These are phyloP conservation scores for Emydocephalus ijimae DNA, from an alignment of 2,113 vertebrate species.

Conservation along the genomic window DNA sequence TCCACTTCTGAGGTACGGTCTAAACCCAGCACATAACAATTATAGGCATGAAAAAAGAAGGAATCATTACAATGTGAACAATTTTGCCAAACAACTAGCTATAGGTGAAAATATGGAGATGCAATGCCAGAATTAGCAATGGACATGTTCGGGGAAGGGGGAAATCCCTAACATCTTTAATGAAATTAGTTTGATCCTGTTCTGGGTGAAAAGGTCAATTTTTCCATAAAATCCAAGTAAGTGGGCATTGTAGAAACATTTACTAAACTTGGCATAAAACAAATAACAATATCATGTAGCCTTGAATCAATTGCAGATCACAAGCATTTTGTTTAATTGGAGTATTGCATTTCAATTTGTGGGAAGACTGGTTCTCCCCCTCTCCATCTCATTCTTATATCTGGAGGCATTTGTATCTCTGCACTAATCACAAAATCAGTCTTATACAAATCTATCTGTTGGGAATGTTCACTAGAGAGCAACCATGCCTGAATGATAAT, in stretches of 20 bases:
- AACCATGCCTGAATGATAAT: conserved; percentile 54
- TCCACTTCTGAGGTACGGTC: not conserved
- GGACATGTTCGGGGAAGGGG: conserved; percentile 28
- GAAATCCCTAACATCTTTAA: conserved; percentile 51
- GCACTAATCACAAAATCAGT: conserved; percentile 44
- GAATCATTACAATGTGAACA: not conserved
- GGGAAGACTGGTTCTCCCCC: conserved; percentile 38
- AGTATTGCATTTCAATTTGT: conserved; percentile 64
- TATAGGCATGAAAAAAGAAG: conserved; percentile 5
- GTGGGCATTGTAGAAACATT: conserved; percentile 57
- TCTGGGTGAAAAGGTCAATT: conserved; percentile 64
- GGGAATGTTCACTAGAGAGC: conserved; percentile 35
- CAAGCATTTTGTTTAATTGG: conserved; percentile 65
- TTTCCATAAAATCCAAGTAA: conserved; percentile 63
- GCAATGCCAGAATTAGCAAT: conserved; percentile 52
- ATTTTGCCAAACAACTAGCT: conserved; percentile 36
- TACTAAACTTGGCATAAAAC: conserved; percentile 58
- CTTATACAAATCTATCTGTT: conserved; percentile 50
- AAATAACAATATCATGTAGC: conserved; percentile 54
- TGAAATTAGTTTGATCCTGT: conserved; percentile 61
- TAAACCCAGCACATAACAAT: not conserved
- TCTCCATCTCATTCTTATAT: conserved; percentile 45
- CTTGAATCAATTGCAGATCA: conserved; percentile 65
- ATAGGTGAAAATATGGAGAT: conserved; percentile 42
- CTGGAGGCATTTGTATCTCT: conserved; percentile 49